Evolutionary conservation across 1,140 invertebrate genomes (phyloP), one percentile per base, ranked within the genome.

Genomic region (Saxidomus purpurata): DNA sequence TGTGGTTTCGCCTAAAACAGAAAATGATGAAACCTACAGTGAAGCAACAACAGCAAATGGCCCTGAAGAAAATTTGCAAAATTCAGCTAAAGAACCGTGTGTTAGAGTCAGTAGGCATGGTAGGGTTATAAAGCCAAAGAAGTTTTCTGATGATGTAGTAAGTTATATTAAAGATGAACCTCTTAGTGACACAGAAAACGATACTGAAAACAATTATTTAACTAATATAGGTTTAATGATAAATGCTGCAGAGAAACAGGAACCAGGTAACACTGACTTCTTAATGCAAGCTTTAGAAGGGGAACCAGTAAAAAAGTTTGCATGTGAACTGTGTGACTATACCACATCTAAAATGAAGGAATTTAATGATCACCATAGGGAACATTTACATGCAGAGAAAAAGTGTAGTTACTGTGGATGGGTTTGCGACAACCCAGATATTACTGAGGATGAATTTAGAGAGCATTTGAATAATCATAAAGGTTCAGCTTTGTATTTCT

Each of bases 401-500:
- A 94, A 96, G 0, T 97, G 96, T 91, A 96, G 95, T 22, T 94
- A 96, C 17, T 97, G 96, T 92, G 95, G 96, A 52, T 95, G 95
- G 67, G 94, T 96, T 52, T 96, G 96, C 67, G 93, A 96, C 9
- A 94, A 95, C 47, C 28, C 71, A 55, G 87, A 82, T 36, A 31
- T 43, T 28, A 52, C 76, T 9, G 91, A 91, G 82, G 95, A 96
- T 6, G 94, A 95, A 43, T 95, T 97, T 80, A 92, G 95, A 52
- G 89, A 92, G 0, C 97, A 97, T 92, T 90, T 96, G 9, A 92
- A 93, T n/a, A 93, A 94, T 15, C 97, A 97, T 92, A 94, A 95
- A 38, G 94, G 96, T n/a, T 94, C 95, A 15, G 94, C 96, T 38
- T 96, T 96, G 19, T 97, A 96, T 91, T 96, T 96, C 89, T 97